A percentile compares a stretch with the other conserved stretches of the same genome.
Conservation (phyloP, 2,113 vertebrate genomes). For the Nannospalax galili region DNA sequence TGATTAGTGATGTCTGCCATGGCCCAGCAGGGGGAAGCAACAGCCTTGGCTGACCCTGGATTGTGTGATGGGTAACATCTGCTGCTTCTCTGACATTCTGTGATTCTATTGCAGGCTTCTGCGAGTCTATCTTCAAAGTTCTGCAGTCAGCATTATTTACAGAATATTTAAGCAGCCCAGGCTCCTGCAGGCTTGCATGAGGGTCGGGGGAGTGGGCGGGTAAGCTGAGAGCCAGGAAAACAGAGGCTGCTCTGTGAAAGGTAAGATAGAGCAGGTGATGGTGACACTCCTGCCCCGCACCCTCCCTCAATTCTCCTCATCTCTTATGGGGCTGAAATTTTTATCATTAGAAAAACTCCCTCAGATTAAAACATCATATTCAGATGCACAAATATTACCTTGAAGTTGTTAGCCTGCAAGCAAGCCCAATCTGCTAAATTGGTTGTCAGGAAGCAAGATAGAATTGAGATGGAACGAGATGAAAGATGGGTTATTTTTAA, state of each 20-base stretch:
- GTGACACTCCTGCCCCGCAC: too few species aligned
- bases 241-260: neutral
- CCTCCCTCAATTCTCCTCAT: neutral
- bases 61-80: conserved; percentile 63
- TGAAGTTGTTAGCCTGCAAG: neutral
- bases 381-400: neutral
- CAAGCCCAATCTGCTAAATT: neutral
- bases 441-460: neutral
- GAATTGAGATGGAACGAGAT: neutral
- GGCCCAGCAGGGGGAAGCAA: conserved; percentile 55
- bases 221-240: conserved; percentile 34
- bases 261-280: neutral
- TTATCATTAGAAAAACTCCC: neutral
- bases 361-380: neutral
- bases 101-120: conserved; percentile 58
- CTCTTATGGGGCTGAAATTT: neutral
- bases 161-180: conserved; percentile 68
- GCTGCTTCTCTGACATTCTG: conserved; percentile 66
- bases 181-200: conserved; percentile 51
- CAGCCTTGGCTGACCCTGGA: conserved; percentile 52
- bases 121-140: conserved; percentile 58
- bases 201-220: neutral
- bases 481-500: neutral
- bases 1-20: conserved; percentile 78
- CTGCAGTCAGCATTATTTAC: conserved; percentile 76